Evolutionary conservation across 2,113 vertebrate genomes (phyloP).

Genomic region (Alexandromys fortis): DNA sequence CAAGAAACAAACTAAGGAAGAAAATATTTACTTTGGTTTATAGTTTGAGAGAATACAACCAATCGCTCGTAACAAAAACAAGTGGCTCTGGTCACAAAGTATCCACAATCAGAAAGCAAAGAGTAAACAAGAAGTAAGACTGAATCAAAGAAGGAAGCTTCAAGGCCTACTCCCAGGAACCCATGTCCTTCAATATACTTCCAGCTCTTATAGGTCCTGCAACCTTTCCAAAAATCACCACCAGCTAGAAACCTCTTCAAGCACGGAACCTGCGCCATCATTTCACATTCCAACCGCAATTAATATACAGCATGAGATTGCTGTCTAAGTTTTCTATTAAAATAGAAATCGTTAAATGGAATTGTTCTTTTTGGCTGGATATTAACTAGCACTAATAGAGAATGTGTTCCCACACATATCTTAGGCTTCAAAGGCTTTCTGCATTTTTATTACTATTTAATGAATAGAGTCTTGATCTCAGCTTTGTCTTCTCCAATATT

Average conservation of each 20-base stretch:
- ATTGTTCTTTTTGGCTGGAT: conserved; percentile 22
- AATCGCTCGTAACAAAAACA: not conserved
- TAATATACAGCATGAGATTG: not conserved
- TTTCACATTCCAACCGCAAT: not conserved
- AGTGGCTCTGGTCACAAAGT: not conserved
- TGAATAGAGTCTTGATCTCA: conserved; percentile 64
- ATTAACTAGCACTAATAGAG: not conserved
- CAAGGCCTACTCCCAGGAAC: not conserved
- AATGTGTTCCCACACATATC: conserved; percentile 22
- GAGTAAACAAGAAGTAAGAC: not conserved
- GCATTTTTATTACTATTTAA: conserved; percentile 41
- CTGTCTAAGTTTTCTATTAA: not conserved
- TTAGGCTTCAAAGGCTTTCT: not conserved
- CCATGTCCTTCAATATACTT: not conserved
- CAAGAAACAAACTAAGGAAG: not conserved
- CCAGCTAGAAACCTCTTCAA: not conserved
- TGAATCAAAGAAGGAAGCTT: not conserved
- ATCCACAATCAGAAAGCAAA: not conserved
- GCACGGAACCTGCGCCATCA: not conserved
- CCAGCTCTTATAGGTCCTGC: not conserved
- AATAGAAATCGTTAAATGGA: not conserved
- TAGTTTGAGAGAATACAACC: not conserved
- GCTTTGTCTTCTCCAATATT: conserved; percentile 59
- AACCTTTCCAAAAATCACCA: not conserved
- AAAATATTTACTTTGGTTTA: not conserved